phyloP scores from a whole-genome alignment of 2,797 vertebrate species.

The Phalanger gymnotis region DNA sequence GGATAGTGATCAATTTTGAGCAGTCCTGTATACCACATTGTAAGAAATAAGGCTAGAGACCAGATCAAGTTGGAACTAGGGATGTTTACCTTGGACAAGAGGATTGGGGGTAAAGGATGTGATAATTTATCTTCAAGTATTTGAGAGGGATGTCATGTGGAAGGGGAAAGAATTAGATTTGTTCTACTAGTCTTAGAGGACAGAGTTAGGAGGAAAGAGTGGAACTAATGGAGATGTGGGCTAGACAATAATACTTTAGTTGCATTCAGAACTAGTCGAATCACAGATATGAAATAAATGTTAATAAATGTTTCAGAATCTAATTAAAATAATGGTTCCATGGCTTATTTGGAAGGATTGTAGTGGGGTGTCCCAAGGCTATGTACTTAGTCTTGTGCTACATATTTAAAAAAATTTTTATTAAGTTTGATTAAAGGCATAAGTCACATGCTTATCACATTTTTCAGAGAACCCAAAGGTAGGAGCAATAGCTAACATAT shows the following conservation, averaged over 20 bases:
- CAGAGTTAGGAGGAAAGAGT: background rate
- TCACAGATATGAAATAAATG: background rate
- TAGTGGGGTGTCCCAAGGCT: background rate
- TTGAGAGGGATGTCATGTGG: background rate
- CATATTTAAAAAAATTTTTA: background rate
- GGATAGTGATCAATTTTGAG: background rate
- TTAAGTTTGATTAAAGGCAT: background rate
- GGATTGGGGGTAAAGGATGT: background rate
- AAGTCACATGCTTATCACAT: background rate
- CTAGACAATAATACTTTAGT: background rate
- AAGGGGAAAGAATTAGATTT: background rate
- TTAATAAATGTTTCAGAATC: background rate
- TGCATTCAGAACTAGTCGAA: background rate
- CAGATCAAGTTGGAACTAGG: background rate
- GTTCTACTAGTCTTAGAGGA: background rate
- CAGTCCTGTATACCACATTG: background rate
- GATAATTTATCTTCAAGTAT: background rate
- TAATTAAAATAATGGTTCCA: background rate
- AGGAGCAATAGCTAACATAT: background rate
- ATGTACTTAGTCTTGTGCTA: background rate
- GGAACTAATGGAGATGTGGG: background rate
- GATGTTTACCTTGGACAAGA: background rate
- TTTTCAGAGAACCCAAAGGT: background rate
- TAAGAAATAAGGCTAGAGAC: background rate
- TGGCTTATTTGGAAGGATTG: background rate